A percentile compares a stretch with the other conserved stretches of the same genome.
Evolutionary conservation across 2,113 vertebrate genomes (phyloP).

Genomic region (Coracopsis vasa): DNA sequence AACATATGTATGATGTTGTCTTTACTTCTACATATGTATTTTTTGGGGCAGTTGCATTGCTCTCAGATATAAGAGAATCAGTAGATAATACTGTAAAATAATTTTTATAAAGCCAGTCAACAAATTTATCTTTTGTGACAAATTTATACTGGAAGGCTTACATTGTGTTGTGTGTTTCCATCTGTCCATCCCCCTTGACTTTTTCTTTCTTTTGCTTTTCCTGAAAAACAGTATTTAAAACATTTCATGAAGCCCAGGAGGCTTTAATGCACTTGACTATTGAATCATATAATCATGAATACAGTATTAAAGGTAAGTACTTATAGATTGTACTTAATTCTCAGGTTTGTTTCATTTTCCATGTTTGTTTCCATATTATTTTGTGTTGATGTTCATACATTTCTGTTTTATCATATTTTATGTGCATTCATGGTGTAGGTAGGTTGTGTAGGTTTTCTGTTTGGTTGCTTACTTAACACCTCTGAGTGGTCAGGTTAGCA

Average conservation of each 20-base stretch:
- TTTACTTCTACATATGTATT: fast-evolving
- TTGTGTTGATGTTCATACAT: background rate
- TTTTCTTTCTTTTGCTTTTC: too few species aligned
- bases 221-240: background rate
- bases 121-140: background rate
- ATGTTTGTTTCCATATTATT: background rate
- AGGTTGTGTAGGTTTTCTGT: background rate
- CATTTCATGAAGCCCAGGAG: background rate
- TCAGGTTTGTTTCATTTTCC: background rate
- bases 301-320: background rate
- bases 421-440: background rate
- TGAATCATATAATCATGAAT: background rate
- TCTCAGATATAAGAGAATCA: background rate
- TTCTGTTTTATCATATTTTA: background rate
- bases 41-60: background rate
- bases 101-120: background rate
- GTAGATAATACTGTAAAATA: background rate
- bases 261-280: background rate
- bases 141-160: background rate
- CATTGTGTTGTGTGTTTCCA: background rate
- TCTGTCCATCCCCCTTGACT: background rate
- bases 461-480: background rate
- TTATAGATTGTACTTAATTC: background rate
- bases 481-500: background rate
- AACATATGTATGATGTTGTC: background rate